Percentiles rank a stretch among this genome's conserved stretches.
phyloP scores from a whole-genome alignment of 2,888 invertebrate species.

The Habrosyne pyritoides region DNA sequence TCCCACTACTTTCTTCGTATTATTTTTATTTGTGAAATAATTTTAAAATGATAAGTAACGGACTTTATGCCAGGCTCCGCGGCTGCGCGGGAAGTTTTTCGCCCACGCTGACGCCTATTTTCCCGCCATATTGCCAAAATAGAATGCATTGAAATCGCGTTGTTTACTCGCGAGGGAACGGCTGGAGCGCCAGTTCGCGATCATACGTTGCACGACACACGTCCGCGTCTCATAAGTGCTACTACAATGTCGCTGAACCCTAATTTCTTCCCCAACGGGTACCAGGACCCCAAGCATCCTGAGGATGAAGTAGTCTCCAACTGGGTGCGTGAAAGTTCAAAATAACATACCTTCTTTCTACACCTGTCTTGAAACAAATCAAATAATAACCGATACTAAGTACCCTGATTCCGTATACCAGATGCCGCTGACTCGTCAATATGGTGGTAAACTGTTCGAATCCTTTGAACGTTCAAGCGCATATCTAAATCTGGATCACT shows the following conservation, averaged over 20 bases:
- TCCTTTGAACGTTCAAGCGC: constrained; percentile 41
- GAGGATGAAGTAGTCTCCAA: constrained; percentile 84
- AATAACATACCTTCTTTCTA: constrained; percentile 23
- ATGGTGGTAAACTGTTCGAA: constrained; percentile 29
- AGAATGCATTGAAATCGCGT: constrained; percentile 80
- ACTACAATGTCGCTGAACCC: constrained; percentile 71
- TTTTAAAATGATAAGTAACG: constrained; percentile 39
- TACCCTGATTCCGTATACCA: constrained; percentile 13
- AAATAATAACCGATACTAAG: constrained; percentile 20
- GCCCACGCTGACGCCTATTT: constrained; percentile 73
- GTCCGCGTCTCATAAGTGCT: constrained; percentile 44
- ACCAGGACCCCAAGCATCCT: constrained; percentile 79
- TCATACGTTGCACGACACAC: constrained; percentile 68
- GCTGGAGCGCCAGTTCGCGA: constrained; percentile 76
- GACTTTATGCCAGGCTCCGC: constrained; percentile 59
- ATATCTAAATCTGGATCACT: constrained; percentile 69
- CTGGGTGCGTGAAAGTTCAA: constrained; percentile 79
- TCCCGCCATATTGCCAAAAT: constrained; percentile 81
- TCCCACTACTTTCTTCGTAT: not conserved
- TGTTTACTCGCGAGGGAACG: constrained; percentile 74
- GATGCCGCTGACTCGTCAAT: constrained; percentile 22
- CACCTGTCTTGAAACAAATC: constrained; percentile 22
- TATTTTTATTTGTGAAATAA: not conserved
- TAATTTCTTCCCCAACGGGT: constrained; percentile 81
- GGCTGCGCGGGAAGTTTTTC: constrained; percentile 55